A percentile compares a stretch with the other conserved stretches of the same genome.
These are phyloP conservation scores for Myiothlypis coronata DNA, from an alignment of 2,797 vertebrate species.

Conservation along the genomic window DNA sequence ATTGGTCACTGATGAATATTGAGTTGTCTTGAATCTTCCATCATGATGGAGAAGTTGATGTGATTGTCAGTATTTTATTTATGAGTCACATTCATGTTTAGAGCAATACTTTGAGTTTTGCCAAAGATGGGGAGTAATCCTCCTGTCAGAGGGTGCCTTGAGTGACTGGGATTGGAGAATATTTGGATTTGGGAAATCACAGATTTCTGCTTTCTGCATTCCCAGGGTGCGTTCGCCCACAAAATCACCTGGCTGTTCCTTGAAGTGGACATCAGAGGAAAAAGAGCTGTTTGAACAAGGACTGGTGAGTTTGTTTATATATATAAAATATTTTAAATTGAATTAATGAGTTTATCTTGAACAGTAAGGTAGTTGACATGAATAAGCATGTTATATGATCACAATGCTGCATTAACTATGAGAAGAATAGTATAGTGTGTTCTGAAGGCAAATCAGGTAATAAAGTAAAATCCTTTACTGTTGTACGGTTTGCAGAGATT, in stretches of 20 bases:
- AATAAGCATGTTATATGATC: not conserved
- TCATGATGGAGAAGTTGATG: not conserved
- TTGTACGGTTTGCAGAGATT: not conserved
- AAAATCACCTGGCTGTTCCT: constrained; percentile 76
- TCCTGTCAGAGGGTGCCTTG: not conserved
- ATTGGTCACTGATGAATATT: not conserved
- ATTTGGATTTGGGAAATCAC: not conserved
- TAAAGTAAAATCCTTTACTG: not conserved
- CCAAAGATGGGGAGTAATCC: not conserved
- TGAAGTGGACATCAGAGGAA: constrained; percentile 91
- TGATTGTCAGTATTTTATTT: not conserved
- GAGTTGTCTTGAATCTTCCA: not conserved
- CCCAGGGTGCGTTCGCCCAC: constrained; percentile 77
- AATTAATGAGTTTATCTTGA: not conserved
- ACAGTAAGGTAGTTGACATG: not conserved
- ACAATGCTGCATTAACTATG: not conserved
- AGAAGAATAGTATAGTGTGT: rapidly evolving
- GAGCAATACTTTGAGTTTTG: not conserved
- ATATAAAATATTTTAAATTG: not conserved
- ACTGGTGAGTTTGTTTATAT: constrained; percentile 77
- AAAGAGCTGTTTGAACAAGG: constrained; percentile 94
- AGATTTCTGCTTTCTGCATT: constrained; percentile 1
- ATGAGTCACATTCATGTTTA: not conserved
- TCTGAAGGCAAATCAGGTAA: not conserved
- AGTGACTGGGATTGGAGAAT: not conserved